Conservation (phyloP, 2,888 invertebrate genomes). For the Phalera bucephala region DNA sequence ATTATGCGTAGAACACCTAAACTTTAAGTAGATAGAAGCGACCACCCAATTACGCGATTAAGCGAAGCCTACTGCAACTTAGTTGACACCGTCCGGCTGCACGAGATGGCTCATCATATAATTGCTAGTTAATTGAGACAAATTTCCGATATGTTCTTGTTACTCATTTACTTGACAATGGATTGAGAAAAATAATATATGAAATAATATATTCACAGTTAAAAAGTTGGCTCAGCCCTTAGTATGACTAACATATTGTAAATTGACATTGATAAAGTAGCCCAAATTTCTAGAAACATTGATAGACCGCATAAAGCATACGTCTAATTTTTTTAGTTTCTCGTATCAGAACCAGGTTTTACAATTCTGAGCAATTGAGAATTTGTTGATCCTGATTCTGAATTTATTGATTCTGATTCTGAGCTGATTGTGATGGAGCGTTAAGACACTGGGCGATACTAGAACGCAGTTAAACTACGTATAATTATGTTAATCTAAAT, state of each 20-base stretch:
- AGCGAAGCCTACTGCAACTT: slow-evolving; percentile 15
- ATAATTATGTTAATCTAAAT: slow-evolving; percentile 24
- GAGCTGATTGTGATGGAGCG: slow-evolving; percentile 32
- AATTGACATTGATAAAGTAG: slow-evolving; percentile 25
- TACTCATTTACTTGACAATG: slow-evolving; percentile 9
- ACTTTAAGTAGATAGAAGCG: slow-evolving; percentile 36
- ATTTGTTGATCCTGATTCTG: too few relatives aligned
- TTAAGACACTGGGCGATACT: slow-evolving; percentile 37
- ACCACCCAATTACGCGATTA: slow-evolving; percentile 9
- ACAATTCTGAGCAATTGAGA: slow-evolving; percentile 40
- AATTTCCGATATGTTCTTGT: slow-evolving; percentile 29
- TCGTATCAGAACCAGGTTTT: slow-evolving; percentile 14
- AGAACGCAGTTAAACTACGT: slow-evolving; percentile 40
- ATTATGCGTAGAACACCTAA: slow-evolving; percentile 58
- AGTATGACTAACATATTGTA: slow-evolving; percentile 1
- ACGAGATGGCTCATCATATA: slow-evolving; percentile 7
- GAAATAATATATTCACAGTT: too few relatives aligned
- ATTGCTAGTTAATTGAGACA: slow-evolving; percentile 21
- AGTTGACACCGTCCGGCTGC: slow-evolving; percentile 16
- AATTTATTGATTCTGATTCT: too few relatives aligned
- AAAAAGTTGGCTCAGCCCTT: too few relatives aligned
- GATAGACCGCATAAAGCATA: slow-evolving; percentile 41
- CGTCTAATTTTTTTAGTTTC: slow-evolving; percentile 27
- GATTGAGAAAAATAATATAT: background rate
- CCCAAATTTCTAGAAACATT: slow-evolving; percentile 14